Conservation (phyloP, 2,888 invertebrate genomes). For the Archaeoteleia sp. region DNA sequence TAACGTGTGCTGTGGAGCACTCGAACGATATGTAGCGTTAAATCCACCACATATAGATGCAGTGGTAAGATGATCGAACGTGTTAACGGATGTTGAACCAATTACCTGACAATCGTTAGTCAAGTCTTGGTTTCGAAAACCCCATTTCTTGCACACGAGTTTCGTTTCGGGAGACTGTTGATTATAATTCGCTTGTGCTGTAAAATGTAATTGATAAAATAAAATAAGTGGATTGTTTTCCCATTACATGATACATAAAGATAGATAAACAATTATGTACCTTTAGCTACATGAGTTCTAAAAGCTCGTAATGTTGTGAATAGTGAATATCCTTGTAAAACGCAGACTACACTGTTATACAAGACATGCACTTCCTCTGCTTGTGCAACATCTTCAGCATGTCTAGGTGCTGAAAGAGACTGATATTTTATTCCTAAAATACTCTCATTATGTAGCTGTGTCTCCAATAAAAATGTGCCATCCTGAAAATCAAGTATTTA, state of each 20-base stretch:
- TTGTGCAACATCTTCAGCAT: conserved; percentile 70
- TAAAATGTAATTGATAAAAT: conserved; percentile 13
- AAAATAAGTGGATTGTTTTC: neutral
- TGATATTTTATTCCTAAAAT: conserved; percentile 88
- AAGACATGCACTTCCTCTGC: conserved; percentile 85
- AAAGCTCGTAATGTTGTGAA: conserved; percentile 87
- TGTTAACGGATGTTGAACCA: conserved; percentile 82
- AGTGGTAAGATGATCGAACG: conserved; percentile 90
- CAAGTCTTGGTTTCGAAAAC: conserved; percentile 84
- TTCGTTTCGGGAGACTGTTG: conserved; percentile 79
- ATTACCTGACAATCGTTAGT: conserved; percentile 87
- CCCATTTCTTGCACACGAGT: conserved; percentile 89
- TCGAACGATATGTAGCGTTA: conserved; percentile 81
- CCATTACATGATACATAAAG: neutral
- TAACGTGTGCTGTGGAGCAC: conserved; percentile 85
- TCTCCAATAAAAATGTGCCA: conserved; percentile 87
- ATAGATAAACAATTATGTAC: conserved; percentile 76
- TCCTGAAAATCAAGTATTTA: conserved; percentile 74
- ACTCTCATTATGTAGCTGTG: conserved; percentile 88
- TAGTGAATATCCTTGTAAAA: conserved; percentile 85
- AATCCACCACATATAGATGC: conserved; percentile 87
- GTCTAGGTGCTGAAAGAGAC: conserved; percentile 77
- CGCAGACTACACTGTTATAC: conserved; percentile 83
- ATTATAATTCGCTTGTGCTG: conserved; percentile 78
- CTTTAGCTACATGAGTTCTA: conserved; percentile 86